A percentile compares a stretch with the other conserved stretches of the same genome.
Conservation (phyloP, 2,797 vertebrate genomes). For the Sebastes alutus region DNA sequence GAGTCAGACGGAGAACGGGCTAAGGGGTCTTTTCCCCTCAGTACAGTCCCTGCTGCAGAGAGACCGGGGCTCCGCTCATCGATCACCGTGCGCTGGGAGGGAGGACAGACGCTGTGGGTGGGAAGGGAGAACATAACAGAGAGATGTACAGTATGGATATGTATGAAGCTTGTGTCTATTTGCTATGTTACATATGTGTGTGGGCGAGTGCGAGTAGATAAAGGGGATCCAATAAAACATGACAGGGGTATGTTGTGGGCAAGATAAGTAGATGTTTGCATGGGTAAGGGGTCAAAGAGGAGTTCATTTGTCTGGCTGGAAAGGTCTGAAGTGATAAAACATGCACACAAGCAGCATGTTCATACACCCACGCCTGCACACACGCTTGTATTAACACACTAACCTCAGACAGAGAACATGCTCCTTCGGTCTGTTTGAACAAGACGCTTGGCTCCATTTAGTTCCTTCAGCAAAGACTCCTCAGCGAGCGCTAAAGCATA, state of each 20-base stretch:
- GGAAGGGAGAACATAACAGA: slow-evolving; percentile 59
- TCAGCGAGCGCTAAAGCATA: slow-evolving; percentile 61
- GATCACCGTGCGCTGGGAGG: slow-evolving; percentile 69
- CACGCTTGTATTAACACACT: slow-evolving; percentile 37
- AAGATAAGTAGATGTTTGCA: slow-evolving; percentile 50
- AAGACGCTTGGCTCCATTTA: slow-evolving; percentile 66
- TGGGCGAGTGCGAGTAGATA: slow-evolving; percentile 15
- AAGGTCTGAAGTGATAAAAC: slow-evolving; percentile 48
- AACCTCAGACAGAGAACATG: slow-evolving; percentile 35
- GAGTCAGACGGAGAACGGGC: slow-evolving; percentile 68
- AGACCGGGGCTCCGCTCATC: slow-evolving; percentile 68
- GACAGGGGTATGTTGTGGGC: slow-evolving; percentile 39
- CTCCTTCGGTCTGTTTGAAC: slow-evolving; percentile 58
- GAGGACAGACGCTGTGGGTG: slow-evolving; percentile 75
- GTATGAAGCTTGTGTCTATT: slow-evolving; percentile 30
- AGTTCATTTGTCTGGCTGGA: slow-evolving; percentile 55
- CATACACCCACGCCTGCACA: slow-evolving; percentile 30
- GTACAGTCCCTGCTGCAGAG: slow-evolving; percentile 53
- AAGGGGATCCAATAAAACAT: slow-evolving; percentile 57
- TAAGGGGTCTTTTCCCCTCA: slow-evolving; percentile 65
- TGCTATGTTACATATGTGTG: slow-evolving; percentile 31
- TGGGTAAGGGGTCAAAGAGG: slow-evolving; percentile 44
- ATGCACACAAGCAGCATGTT: slow-evolving; percentile 35
- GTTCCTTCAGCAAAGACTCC: slow-evolving; percentile 56
- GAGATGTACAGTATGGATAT: slow-evolving; percentile 59